Evolutionary conservation across 2,888 invertebrate species (phyloP).

Genomic region (Phaonia tiefii): DNA sequence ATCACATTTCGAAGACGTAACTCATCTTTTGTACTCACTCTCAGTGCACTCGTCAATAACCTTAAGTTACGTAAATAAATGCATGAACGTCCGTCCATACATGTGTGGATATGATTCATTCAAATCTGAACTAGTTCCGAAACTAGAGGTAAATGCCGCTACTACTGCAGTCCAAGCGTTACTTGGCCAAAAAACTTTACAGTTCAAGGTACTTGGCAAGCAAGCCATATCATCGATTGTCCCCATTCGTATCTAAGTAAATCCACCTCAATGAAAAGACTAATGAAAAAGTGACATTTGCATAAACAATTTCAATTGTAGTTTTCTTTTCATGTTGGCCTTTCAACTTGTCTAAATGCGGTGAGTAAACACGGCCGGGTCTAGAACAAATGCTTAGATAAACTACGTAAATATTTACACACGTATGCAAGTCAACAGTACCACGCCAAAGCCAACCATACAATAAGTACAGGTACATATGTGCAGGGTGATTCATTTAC

Average conservation of each 20-base stretch:
- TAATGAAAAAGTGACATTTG: slow-evolving; percentile 41
- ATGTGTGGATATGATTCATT: too few species aligned
- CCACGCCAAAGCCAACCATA: too few species aligned
- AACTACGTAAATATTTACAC: background rate
- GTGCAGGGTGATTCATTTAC: too few species aligned
- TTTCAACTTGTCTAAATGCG: background rate
- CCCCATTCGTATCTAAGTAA: background rate
- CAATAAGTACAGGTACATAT: too few species aligned
- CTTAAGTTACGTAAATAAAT: too few species aligned
- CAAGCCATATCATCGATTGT: background rate
- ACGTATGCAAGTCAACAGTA: background rate
- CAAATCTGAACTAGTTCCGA: too few species aligned
- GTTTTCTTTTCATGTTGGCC: slow-evolving; percentile 26
- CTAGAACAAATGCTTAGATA: background rate
- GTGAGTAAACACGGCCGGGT: background rate
- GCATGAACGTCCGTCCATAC: too few species aligned
- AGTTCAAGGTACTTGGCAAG: slow-evolving; percentile 20
- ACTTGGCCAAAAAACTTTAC: background rate
- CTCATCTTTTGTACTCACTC: too few species aligned
- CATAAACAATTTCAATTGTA: slow-evolving; percentile 49
- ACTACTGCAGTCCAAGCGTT: slow-evolving; percentile 9
- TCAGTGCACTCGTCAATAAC: too few species aligned
- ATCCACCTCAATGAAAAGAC: slow-evolving; percentile 11
- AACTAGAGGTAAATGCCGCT: too few species aligned
- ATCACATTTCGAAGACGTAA: too few species aligned